A percentile compares a stretch with the other conserved stretches of the same genome.
These are phyloP conservation scores for Hystrix brachyura DNA, from an alignment of 2,113 vertebrate genomes.

Conservation along the genomic window DNA sequence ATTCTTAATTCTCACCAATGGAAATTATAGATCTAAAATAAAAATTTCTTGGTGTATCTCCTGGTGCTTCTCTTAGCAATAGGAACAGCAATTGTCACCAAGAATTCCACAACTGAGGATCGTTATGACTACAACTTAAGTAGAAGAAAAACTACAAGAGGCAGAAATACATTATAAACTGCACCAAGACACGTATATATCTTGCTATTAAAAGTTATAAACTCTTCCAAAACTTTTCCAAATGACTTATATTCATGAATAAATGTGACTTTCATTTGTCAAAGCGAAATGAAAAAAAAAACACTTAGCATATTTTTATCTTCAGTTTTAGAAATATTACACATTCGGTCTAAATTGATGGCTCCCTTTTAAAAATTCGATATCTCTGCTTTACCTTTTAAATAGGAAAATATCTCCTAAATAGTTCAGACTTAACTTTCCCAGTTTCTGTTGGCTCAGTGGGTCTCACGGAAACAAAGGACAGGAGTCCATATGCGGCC, in stretches of 20 bases:
- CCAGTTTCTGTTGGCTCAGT: neutral
- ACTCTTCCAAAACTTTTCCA: constrained; percentile 53
- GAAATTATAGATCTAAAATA: neutral
- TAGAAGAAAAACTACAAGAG: neutral
- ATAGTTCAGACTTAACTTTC: neutral
- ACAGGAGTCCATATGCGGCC: neutral
- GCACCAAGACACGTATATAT: neutral
- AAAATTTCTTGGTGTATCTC: neutral
- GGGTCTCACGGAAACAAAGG: neutral
- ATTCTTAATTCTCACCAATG: constrained; percentile 15
- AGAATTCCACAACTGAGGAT: neutral
- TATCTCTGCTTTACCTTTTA: constrained; percentile 55
- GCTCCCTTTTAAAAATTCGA: neutral
- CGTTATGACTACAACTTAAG: neutral
- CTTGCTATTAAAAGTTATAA: neutral
- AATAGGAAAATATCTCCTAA: constrained; percentile 64
- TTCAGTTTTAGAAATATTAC: constrained; percentile 21
- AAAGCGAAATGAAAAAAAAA: constrained; percentile 75
- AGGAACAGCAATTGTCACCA: constrained; percentile 3
- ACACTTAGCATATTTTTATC: constrained; percentile 59
- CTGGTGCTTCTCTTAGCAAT: neutral
- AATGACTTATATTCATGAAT: constrained; percentile 1
- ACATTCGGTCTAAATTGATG: constrained; percentile 16
- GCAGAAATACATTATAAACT: neutral
- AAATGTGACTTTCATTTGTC: neutral